Conservation (phyloP, 2,797 vertebrate species). For the Micropoecilia bifurca region DNA sequence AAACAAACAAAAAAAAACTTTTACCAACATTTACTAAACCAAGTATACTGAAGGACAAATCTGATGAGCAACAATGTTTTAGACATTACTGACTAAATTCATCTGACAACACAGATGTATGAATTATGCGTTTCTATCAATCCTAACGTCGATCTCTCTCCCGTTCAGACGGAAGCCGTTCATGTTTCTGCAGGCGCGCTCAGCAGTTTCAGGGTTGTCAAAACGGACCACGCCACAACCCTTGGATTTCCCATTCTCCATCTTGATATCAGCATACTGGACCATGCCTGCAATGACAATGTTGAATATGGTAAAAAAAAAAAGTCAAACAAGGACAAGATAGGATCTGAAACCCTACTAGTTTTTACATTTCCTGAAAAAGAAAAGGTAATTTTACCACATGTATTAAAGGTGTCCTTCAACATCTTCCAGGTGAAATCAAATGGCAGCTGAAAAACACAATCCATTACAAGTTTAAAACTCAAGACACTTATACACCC, state of each 20-base stretch:
- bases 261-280: slow-evolving; percentile 97
- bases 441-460: slow-evolving; percentile 90
- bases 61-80: slow-evolving; percentile 35
- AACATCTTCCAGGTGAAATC: slow-evolving; percentile 99
- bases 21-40: slow-evolving; percentile 60
- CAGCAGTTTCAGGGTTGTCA: slow-evolving; percentile 93
- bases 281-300: slow-evolving; percentile 86
- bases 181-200: slow-evolving; percentile 95
- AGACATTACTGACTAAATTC: slow-evolving; percentile 36
- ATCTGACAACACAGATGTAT: slow-evolving; percentile 38
- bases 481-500: neutral
- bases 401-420: slow-evolving; percentile 97
- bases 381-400: slow-evolving; percentile 82
- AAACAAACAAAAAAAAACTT: neutral
- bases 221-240: slow-evolving; percentile 97
- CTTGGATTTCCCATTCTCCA: slow-evolving; percentile 98
- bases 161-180: slow-evolving; percentile 94
- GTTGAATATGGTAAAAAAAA: neutral
- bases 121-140: slow-evolving; percentile 93
- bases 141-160: slow-evolving; percentile 95
- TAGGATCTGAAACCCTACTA: neutral
- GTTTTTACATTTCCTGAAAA: neutral
- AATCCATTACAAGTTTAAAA: slow-evolving; percentile 17
- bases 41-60: slow-evolving; percentile 38
- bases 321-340: neutral